Base-by-base conservation (phyloP, 2,888 invertebrate genomes). In the Punctoribates punctum region DNA sequence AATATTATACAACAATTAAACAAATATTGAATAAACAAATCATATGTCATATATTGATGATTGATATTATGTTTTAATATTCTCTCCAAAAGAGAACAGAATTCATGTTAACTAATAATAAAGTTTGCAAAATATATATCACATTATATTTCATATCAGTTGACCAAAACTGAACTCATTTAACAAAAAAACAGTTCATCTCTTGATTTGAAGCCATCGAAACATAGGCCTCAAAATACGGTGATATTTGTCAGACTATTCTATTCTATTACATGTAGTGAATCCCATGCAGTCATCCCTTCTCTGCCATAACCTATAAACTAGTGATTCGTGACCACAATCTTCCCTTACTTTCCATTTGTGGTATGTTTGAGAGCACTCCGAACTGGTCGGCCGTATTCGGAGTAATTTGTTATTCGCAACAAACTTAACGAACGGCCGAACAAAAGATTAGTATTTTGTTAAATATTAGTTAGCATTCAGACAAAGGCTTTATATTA, bases 1-100 rank as follows among this genome's bases (percentile, higher is more conserved):
- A 65, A 65, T 34, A 65, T 57, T 65, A 65, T 65, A 65, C 34
- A 57, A 65, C 34, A 57, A 57, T 29, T 23, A 34, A 65, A 34
- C 17, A n/a, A 57, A n/a, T 34, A 65, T 65, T 65, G 62, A 65
- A 65, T 34, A 65, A 65, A 65, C 34, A 65, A 65, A 65, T 34
- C 34, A 65, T 34, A 34, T 57, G 20, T 60, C 60, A 60, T 27
- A 60, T 27, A 65, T 65, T 65, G 62, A 15, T 23, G 29, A 65
- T 34, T 65, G 62, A 65, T 65, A 57, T 34, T 57, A 57, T 57
- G 57, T 57, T 25, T 54, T 57, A 23, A 65, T 34, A 65, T 60
- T 60, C 27, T 60, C 60, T 60, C 11, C 25, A 48, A 48, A 60
- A 60, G 34, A 65, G 62, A 65, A 15, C n/a, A 34, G n/a, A 65